Base-by-base conservation (phyloP, 2,113 vertebrate genomes). In the Poicephalus gulielmi region DNA sequence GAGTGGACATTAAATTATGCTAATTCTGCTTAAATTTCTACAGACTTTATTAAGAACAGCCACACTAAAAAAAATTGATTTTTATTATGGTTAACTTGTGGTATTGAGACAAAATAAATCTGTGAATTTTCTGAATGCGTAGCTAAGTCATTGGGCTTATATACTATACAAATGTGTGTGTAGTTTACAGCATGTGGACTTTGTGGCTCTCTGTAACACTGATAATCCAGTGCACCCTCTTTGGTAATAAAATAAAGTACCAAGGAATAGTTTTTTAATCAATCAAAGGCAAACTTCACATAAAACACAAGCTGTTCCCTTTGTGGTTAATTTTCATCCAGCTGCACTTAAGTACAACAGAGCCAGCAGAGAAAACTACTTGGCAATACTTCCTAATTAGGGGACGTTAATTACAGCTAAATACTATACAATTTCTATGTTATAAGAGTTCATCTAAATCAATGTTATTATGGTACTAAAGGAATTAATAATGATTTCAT, bases 311-410 rank as follows among this genome's bases (percentile, higher is more conserved):
- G 97, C 98, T 98, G 97, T 97, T 98, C 95, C 96, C 96, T 98
- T 98, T 98, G 98, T 98, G 98, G 96, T 96, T 98, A 97, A 98
- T 98, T 97, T 97, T 97, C 95, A 97, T 98, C 97, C 97, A 98
- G 98, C 97, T 98, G 97, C 92, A 98, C 95, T 98, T 96, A 96
- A 97, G 94, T 97, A 97, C 94, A 97, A 97, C 92, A 96, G 95
- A 97, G 96, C 98, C 97, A 98, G 97, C 96, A 97, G 94, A 98
- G 97, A 97, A 98, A 98, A 97, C 96, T 97, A 95, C 95, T 97
- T 98, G 97, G 97, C 97, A 98, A 97, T 94, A 96, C 96, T 97
- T 97, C 87, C 96, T 97, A 98, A 98, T 98, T 98, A 98, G 97
- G 95, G 96, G 97, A 97, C 95, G 96, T 98, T 98, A 98, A 98